These are phyloP conservation scores for Pocillopora verrucosa DNA, from an alignment of 64 coral and sea anemone species.

Conservation along the genomic window DNA sequence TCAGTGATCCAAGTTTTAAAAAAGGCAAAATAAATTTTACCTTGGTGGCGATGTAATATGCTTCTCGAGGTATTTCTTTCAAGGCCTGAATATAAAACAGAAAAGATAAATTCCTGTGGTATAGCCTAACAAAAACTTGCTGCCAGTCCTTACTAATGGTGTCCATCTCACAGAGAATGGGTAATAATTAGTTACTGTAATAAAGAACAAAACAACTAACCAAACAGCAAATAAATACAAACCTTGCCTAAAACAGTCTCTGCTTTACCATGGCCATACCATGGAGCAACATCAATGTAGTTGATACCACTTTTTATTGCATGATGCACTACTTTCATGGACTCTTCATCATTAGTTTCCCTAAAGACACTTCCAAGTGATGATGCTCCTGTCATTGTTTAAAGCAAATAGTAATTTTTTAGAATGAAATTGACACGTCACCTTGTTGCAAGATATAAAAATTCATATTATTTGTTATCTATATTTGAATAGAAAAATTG, in stretches of 20 bases:
- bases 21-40: neutral
- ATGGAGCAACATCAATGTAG: conserved; percentile 87
- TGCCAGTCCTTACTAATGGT: too few relatives aligned
- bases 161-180: too few relatives aligned
- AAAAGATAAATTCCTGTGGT: too few relatives aligned
- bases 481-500: too few relatives aligned
- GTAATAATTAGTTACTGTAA: neutral
- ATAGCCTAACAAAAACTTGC: neutral
- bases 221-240: neutral
- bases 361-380: conserved; percentile 95
- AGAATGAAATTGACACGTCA: too few relatives aligned
- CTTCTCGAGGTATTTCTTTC: conserved; percentile 51
- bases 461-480: too few relatives aligned
- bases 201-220: neutral
- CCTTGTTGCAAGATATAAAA: too few relatives aligned
- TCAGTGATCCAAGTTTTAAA: neutral
- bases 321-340: conserved; percentile 88
- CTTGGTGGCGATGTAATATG: conserved; percentile 65
- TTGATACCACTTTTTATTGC: conserved; percentile 93
- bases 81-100: conserved; percentile 43
- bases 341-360: conserved; percentile 86
- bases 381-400: conserved; percentile 68
- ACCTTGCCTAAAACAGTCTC: conserved; percentile 95
- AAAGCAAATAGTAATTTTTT: neutral
- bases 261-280: conserved; percentile 97